phyloP scores from a whole-genome alignment of 2,888 invertebrate genomes.

The Tetragnatha montana region DNA sequence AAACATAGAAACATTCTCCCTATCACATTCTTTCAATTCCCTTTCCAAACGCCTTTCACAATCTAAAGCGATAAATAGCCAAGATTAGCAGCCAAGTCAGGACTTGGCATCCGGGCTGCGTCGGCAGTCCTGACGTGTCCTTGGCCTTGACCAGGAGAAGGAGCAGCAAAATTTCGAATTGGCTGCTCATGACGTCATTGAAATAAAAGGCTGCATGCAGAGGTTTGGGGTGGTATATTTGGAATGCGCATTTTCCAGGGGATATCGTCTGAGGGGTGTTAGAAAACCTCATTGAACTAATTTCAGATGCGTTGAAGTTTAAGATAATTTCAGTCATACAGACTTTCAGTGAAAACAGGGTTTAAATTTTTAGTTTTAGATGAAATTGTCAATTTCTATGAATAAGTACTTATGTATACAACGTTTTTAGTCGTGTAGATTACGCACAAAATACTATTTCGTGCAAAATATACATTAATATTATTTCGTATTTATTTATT shows the following conservation, averaged over 20 bases:
- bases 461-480: too few relatives aligned
- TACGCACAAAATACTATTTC: too few relatives aligned
- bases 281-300: neutral
- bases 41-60: neutral
- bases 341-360: too few relatives aligned
- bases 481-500: too few relatives aligned
- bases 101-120: conserved; percentile 42
- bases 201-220: conserved; percentile 53
- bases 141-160: conserved; percentile 68
- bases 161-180: conserved; percentile 39
- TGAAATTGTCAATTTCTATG: too few relatives aligned
- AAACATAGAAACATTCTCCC: too few relatives aligned
- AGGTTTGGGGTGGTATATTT: conserved; percentile 18
- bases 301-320: too few relatives aligned
- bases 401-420: too few relatives aligned
- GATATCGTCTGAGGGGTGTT: neutral
- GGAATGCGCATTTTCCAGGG: conserved; percentile 16
- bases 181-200: conserved; percentile 57
- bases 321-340: too few relatives aligned
- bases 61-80: conserved; percentile 18
- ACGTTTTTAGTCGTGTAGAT: too few relatives aligned
- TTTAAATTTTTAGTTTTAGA: too few relatives aligned
- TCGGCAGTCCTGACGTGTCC: conserved; percentile 56
- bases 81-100: conserved; percentile 17
- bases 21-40: too few relatives aligned